Percentiles rank a stretch among this genome's conserved stretches.
phyloP scores from a whole-genome alignment of 35 echinoderm and acorn worm species.

The Ophiothrix spiculata region DNA sequence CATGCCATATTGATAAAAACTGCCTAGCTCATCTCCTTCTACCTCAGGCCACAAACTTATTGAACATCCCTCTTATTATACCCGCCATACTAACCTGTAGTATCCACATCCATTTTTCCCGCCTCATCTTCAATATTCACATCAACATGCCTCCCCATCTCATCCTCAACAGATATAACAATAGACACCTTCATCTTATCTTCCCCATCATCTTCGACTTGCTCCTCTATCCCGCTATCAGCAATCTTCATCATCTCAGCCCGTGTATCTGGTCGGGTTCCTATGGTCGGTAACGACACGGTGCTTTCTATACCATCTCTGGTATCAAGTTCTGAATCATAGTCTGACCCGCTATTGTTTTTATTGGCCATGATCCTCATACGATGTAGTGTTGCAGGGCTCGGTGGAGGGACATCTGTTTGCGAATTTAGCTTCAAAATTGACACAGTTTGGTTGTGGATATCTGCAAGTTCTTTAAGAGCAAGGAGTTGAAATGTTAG shows the following conservation, averaged over 20 bases:
- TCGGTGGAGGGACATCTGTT: neutral
- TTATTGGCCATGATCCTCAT: neutral
- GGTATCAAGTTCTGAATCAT: neutral
- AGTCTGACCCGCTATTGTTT: conserved; percentile 6
- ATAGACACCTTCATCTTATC: conserved; percentile 17
- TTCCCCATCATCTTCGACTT: neutral
- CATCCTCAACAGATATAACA: conserved; percentile 50
- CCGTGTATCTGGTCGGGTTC: neutral
- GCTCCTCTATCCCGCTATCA: conserved; percentile 9
- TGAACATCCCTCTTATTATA: too few species aligned
- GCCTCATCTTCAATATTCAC: conserved; percentile 51
- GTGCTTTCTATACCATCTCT: neutral
- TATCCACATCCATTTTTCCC: neutral
- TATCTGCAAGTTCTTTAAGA: too few species aligned
- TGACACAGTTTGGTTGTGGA: neutral
- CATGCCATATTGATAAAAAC: too few species aligned
- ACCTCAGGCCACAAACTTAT: too few species aligned
- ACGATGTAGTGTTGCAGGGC: neutral
- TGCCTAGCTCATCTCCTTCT: too few species aligned
- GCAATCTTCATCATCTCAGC: neutral
- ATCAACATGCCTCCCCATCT: conserved; percentile 25
- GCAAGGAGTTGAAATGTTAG: too few species aligned
- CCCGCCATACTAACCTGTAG: neutral
- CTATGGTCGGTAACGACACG: neutral
- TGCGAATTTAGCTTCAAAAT: neutral